A percentile compares a stretch with the other conserved stretches of the same genome.
These are phyloP conservation scores for Stegana nigrithorax DNA, from an alignment of 2,888 invertebrate species.

Conservation along the genomic window DNA sequence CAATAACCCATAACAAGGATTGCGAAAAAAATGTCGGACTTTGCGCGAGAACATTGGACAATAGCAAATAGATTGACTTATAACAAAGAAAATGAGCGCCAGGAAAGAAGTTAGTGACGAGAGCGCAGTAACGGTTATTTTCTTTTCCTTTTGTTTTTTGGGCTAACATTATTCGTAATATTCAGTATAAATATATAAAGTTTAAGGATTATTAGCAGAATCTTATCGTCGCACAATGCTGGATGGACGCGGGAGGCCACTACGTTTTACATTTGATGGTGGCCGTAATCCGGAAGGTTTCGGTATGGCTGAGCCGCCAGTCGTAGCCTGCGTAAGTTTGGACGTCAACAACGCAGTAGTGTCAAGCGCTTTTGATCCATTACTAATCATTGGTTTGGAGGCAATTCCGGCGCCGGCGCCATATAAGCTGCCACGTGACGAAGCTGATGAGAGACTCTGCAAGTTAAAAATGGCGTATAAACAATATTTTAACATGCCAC, in stretches of 20 bases:
- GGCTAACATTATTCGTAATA: too few relatives aligned
- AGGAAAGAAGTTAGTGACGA: neutral
- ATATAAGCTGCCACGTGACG: conserved; percentile 63
- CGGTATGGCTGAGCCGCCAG: conserved; percentile 61
- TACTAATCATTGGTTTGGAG: conserved; percentile 2
- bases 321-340: conserved; percentile 55
- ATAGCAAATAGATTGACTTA: too few relatives aligned
- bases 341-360: conserved; percentile 26
- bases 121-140: neutral
- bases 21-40: too few relatives aligned
- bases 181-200: neutral
- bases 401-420: conserved; percentile 35
- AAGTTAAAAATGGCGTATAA: conserved; percentile 3
- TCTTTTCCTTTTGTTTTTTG: too few relatives aligned
- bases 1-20: too few relatives aligned
- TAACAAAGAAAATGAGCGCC: too few relatives aligned
- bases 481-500: neutral
- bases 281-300: conserved; percentile 65
- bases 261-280: conserved; percentile 63
- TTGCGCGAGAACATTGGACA: too few relatives aligned
- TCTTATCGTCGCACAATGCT: conserved; percentile 60
- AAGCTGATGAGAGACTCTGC: conserved; percentile 66
- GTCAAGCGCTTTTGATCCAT: conserved; percentile 7
- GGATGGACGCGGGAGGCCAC: conserved; percentile 65
- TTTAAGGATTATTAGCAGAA: neutral